Evolutionary conservation across 2,888 invertebrate genomes (phyloP).

Genomic region (Cremastobaeus sp.): DNA sequence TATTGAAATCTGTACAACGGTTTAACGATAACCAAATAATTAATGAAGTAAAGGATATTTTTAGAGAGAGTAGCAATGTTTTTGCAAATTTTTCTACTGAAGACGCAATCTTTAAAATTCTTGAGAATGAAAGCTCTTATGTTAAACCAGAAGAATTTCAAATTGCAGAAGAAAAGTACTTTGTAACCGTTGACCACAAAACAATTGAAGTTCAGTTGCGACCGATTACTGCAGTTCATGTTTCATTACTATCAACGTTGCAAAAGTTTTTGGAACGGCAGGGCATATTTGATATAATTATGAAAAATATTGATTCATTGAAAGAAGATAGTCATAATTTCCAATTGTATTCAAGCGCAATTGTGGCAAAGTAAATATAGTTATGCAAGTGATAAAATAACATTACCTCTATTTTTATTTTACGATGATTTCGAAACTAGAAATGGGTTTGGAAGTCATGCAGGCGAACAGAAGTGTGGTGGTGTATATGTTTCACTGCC

Average conservation of each 20-base stretch:
- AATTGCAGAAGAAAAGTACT: neutral
- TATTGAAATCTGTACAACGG: conserved; percentile 12
- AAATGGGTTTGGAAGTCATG: no score
- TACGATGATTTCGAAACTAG: no score
- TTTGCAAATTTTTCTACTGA: neutral
- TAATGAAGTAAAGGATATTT: conserved; percentile 9
- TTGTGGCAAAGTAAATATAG: neutral
- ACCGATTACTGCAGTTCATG: neutral
- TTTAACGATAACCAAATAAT: neutral
- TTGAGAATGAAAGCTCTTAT: neutral
- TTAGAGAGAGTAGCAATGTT: conserved; percentile 19
- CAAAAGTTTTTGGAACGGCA: neutral
- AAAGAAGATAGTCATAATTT: neutral
- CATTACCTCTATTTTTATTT: no score
- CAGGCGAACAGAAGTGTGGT: no score
- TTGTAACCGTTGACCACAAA: neutral
- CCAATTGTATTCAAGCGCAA: neutral
- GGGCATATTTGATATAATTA: neutral
- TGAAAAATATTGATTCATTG: neutral
- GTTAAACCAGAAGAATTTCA: neutral
- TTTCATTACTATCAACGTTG: neutral
- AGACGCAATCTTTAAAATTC: neutral
- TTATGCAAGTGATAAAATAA: no score
- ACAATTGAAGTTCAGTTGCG: neutral
- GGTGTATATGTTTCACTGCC: no score